A percentile compares a stretch with the other conserved stretches of the same genome.
phyloP scores from a whole-genome alignment of 2,888 invertebrate genomes.

The Furcula furcula region DNA sequence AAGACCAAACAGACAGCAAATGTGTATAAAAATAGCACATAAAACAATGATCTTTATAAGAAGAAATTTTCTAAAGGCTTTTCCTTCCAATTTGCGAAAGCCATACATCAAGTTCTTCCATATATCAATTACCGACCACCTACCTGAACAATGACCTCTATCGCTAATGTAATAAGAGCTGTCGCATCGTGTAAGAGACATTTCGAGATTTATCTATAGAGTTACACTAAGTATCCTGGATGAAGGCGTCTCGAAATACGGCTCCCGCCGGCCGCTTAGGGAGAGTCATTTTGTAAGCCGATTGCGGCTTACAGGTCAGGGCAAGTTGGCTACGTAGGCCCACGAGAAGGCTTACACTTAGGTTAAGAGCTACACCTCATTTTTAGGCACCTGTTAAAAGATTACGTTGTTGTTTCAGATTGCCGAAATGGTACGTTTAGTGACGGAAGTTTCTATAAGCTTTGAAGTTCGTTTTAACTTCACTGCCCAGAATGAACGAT shows the following conservation, averaged over 20 bases:
- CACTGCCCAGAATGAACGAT: too few species aligned
- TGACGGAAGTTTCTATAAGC: too few species aligned
- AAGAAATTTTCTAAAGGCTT: too few species aligned
- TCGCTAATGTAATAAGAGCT: background rate
- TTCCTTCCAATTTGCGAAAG: too few species aligned
- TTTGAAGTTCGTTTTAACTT: too few species aligned
- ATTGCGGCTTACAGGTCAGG: conserved; percentile 46
- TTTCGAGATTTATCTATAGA: background rate
- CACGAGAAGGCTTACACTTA: conserved; percentile 23
- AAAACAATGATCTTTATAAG: too few species aligned
- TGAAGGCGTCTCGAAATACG: conserved; percentile 39
- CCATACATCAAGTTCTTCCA: too few species aligned
- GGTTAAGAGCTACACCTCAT: conserved; percentile 11
- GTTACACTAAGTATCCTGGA: conserved; percentile 20
- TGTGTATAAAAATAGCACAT: too few species aligned
- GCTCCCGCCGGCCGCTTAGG: conserved; percentile 26
- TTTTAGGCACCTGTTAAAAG: conserved; percentile 14
- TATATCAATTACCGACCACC: background rate
- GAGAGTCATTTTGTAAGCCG: conserved; percentile 45
- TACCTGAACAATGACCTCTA: background rate
- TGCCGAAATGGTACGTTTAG: too few species aligned
- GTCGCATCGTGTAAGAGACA: background rate
- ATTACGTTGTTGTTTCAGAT: too few species aligned
- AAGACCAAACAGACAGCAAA: too few species aligned
- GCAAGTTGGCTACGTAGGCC: conserved; percentile 21